Evolutionary conservation across 2,888 invertebrate genomes (phyloP).

Genomic region (Patella caerulea): DNA sequence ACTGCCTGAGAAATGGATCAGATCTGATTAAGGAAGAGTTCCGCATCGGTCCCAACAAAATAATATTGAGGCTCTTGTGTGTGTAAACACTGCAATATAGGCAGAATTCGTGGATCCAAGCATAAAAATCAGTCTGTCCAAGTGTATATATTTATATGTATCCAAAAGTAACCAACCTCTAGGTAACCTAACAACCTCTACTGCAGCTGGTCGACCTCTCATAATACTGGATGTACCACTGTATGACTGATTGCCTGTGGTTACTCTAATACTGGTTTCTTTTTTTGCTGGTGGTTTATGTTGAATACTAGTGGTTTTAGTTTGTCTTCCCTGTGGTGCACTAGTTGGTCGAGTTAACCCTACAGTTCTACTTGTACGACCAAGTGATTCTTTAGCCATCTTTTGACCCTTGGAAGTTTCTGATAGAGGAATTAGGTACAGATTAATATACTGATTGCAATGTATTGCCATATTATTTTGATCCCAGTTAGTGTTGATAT

Average conservation of each 20-base stretch:
- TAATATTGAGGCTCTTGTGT: too few relatives aligned
- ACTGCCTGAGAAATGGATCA: too few relatives aligned
- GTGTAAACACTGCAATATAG: too few relatives aligned
- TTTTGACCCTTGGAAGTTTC: slow-evolving; percentile 19
- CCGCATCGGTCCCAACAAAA: too few relatives aligned
- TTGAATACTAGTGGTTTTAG: neutral
- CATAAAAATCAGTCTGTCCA: too few relatives aligned
- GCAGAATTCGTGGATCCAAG: too few relatives aligned
- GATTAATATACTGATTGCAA: too few relatives aligned
- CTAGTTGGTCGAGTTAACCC: slow-evolving; percentile 2
- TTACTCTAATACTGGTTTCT: neutral
- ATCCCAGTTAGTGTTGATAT: too few relatives aligned
- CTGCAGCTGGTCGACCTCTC: slow-evolving; percentile 28
- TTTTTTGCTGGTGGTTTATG: neutral
- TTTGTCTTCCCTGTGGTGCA: neutral
- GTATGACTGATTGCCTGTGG: neutral
- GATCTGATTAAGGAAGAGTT: too few relatives aligned
- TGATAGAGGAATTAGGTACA: neutral
- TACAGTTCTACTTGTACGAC: neutral
- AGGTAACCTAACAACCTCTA: slow-evolving; percentile 41
- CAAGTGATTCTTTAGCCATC: slow-evolving; percentile 21
- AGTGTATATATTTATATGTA: neutral
- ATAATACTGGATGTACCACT: slow-evolving; percentile 36
- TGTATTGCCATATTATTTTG: too few relatives aligned
- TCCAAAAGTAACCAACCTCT: slow-evolving; percentile 22